These are phyloP conservation scores for Plagiodera versicolora DNA, from an alignment of 2,888 invertebrate species.

Conservation along the genomic window DNA sequence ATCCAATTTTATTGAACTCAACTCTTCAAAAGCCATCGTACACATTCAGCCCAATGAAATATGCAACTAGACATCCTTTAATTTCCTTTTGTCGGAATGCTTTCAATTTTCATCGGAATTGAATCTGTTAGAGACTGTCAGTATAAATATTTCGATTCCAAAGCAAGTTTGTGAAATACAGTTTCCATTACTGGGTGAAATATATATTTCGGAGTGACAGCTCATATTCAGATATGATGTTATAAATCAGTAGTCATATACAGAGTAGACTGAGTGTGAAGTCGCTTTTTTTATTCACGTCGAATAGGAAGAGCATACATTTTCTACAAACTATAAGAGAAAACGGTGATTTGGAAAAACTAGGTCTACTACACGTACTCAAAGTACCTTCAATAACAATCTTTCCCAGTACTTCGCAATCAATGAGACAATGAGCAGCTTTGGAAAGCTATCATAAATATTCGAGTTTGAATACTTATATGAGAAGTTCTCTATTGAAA, in stretches of 20 bases:
- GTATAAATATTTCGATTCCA: constrained; percentile 19
- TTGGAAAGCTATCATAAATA: too few species aligned
- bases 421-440: too few species aligned
- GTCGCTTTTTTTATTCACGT: not conserved
- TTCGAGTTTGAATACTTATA: too few species aligned
- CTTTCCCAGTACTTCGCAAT: too few species aligned
- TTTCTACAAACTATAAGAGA: too few species aligned
- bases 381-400: too few species aligned
- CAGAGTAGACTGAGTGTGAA: not conserved
- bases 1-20: not conserved
- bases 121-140: constrained; percentile 18
- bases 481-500: too few species aligned
- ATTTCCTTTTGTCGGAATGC: constrained; percentile 21
- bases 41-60: constrained; percentile 14
- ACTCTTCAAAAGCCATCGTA: not conserved
- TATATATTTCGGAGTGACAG: constrained; percentile 2
- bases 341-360: too few species aligned
- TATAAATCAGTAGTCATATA: constrained; percentile 4
- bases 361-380: too few species aligned
- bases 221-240: constrained; percentile 11
- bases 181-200: constrained; percentile 18
- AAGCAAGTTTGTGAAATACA: constrained; percentile 14
- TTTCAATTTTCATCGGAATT: constrained; percentile 23
- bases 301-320: not conserved
- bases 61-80: constrained; percentile 9